Conservation (phyloP, 2,113 vertebrate species). For the Microcebus lehilahytsara region DNA sequence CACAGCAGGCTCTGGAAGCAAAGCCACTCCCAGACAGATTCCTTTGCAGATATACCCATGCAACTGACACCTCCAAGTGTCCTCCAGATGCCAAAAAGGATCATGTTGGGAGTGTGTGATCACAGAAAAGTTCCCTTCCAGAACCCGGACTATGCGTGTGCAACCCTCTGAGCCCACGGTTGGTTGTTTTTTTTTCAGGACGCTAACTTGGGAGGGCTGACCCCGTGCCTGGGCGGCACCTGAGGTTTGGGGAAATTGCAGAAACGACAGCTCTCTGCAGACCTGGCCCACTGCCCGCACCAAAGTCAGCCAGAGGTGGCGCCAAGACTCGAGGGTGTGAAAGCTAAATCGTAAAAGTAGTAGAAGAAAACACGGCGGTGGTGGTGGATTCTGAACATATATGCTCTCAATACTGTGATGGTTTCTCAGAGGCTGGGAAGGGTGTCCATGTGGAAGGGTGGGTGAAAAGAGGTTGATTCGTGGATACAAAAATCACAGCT, state of each 20-base stretch:
- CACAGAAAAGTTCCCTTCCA: background rate
- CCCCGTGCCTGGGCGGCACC: too few relatives aligned
- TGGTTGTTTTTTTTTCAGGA: background rate
- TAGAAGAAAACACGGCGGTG: accelerated
- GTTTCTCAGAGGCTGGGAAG: background rate
- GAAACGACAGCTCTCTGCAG: background rate
- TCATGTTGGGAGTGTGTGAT: too few relatives aligned
- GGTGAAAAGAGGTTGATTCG: background rate
- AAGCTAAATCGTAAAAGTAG: background rate
- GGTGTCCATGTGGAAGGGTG: too few relatives aligned
- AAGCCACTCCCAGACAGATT: background rate
- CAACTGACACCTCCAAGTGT: too few relatives aligned
- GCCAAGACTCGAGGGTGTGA: accelerated
- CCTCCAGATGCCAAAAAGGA: accelerated
- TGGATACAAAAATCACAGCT: background rate
- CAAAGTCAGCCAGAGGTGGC: background rate
- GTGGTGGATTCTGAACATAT: background rate
- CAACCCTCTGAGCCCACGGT: background rate
- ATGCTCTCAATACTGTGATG: background rate
- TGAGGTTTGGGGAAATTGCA: background rate
- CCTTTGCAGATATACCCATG: accelerated
- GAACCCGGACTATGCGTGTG: background rate
- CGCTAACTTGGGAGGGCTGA: background rate
- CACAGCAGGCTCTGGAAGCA: background rate
- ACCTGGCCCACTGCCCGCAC: too few relatives aligned